These are phyloP conservation scores for Diprion similis DNA, from an alignment of 1,140 invertebrate genomes.

Conservation along the genomic window DNA sequence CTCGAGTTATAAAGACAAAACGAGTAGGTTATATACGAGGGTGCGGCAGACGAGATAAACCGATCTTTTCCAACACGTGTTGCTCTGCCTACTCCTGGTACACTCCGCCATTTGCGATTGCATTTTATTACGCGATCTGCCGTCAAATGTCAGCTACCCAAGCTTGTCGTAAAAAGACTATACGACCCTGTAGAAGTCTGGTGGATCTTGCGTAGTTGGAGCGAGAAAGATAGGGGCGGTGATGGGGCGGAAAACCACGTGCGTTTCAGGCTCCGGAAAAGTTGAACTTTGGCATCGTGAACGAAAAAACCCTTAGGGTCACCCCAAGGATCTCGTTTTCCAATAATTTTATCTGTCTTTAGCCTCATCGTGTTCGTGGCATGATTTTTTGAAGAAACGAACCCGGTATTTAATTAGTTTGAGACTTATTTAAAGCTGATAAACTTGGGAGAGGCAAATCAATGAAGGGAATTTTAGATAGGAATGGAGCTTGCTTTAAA, in stretches of 20 bases:
- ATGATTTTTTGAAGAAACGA: neutral
- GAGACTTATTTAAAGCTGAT: neutral
- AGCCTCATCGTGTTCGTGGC: neutral
- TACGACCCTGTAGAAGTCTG: neutral
- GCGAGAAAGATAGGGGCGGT: too few relatives aligned
- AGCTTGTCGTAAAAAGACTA: too few relatives aligned
- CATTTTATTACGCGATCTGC: conserved; percentile 2
- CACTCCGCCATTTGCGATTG: conserved; percentile 2
- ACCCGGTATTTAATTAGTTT: neutral
- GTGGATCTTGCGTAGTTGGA: neutral
- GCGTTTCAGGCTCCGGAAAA: too few relatives aligned
- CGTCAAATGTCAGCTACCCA: neutral
- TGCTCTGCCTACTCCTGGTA: neutral
- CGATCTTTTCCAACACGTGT: neutral
- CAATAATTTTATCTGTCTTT: neutral
- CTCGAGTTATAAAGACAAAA: neutral
- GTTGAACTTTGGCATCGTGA: too few relatives aligned
- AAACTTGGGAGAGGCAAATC: neutral
- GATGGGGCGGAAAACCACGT: too few relatives aligned
- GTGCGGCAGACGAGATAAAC: neutral
- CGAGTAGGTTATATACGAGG: neutral
- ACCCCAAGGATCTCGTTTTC: too few relatives aligned
- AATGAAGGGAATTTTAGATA: too few relatives aligned
- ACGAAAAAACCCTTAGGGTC: too few relatives aligned
- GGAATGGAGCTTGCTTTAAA: too few relatives aligned